Evolutionary conservation across 2,888 invertebrate species (phyloP), one percentile per base, ranked within the genome.

Genomic region (Nymphalis polychloros): DNA sequence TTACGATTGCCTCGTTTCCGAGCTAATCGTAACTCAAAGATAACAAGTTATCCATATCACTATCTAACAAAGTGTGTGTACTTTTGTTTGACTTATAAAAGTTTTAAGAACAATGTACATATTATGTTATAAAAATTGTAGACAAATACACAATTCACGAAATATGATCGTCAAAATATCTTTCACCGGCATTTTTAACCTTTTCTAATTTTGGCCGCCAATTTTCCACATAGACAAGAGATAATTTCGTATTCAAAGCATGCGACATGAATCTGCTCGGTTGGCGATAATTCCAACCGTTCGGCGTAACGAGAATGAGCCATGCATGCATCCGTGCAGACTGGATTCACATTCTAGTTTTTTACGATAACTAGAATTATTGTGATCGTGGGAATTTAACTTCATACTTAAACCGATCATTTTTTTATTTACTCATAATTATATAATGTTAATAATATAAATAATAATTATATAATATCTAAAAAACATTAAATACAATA

Each of bases 321-420:
- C 67, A 69, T 70, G 67, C 68, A 68, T 68, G 71, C 73, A 68
- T 68, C 65, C 67, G 80, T 79, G 80, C 79, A 79, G 78, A 81
- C 80, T 81, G 82, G 85, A 86, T 85, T 86, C 85, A 81, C 82
- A 85, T 83, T 81, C 81, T 81, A 82, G 81, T 85, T 87, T 85
- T 64, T 86, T 78, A 72, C 73, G 74, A 79, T 82, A 83, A 81
- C 84, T 81, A 84, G 84, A 79, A 79, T 78, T n/a, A n/a, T n/a
- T 76, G 77, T 80, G 83, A 84, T 84, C 89, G 91, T 92, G 91
- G 87, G 91, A 92, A 90, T 60, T 63, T 68, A 52, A 62, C 59
- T 62, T 49, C 35, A 20, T 59, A 59, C 35, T 49, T 55, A 50
- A 50, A 47, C 57, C 50, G 57, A 59, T 46, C 60, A 31, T 63